phyloP scores from a whole-genome alignment of 2,888 invertebrate species.

The Heliconius hortense region DNA sequence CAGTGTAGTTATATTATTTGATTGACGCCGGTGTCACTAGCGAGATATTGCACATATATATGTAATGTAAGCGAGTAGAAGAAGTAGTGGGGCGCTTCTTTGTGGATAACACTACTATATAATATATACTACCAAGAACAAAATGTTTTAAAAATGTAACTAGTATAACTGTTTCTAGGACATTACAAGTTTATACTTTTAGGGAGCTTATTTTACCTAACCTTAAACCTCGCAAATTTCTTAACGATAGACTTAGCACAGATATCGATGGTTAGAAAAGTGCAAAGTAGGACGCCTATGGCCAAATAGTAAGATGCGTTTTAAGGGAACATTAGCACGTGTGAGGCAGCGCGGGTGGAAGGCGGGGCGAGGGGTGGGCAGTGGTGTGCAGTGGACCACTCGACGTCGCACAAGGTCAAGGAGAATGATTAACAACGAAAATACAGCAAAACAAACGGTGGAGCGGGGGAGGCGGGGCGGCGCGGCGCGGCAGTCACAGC shows the following conservation, averaged over 20 bases:
- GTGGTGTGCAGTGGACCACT: slow-evolving; percentile 82
- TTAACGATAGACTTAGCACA: not conserved
- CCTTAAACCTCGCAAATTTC: not conserved
- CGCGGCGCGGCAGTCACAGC: slow-evolving; percentile 74
- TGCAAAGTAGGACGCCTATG: not conserved
- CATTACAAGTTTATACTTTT: not conserved
- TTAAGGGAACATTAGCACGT: slow-evolving; percentile 62
- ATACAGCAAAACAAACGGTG: slow-evolving; percentile 79
- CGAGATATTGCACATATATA: no score
- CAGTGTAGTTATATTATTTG: not conserved
- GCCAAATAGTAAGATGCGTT: slow-evolving; percentile 43
- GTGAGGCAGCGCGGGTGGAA: slow-evolving; percentile 69
- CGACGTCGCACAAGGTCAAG: slow-evolving; percentile 82
- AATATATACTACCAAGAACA: not conserved
- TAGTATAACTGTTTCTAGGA: not conserved
- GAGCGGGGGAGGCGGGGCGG: slow-evolving; percentile 70
- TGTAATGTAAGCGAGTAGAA: not conserved
- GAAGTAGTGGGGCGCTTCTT: not conserved
- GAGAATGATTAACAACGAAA: slow-evolving; percentile 83
- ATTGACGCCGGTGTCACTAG: not conserved
- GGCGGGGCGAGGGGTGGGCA: slow-evolving; percentile 74
- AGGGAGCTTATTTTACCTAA: not conserved
- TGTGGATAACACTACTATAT: not conserved
- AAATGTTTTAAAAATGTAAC: not conserved
- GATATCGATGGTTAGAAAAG: not conserved